Base-by-base conservation (phyloP, 1,140 invertebrate species). In the Drosophila fuyamai region DNA sequence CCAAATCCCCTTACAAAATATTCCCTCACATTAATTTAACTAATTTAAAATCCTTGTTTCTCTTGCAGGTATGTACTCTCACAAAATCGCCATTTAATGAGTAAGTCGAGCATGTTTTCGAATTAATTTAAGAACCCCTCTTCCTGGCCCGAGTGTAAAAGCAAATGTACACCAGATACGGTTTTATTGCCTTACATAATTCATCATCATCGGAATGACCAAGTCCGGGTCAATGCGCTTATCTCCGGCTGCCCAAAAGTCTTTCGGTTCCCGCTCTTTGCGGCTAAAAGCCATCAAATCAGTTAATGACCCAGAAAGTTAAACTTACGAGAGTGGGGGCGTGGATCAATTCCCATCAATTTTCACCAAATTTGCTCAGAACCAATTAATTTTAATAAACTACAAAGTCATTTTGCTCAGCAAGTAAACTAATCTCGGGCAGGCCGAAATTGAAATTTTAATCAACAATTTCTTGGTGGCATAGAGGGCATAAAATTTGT, bases 321-420 rank as follows among this genome's bases (percentile, higher is more conserved):
- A 48, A 81, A 71, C 55, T 50, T 57, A 16, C 50, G 7, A n/a
- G 35, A 43, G 23, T 35, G 61, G 46, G 35, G 48, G 13, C 67
- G 14, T 56, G 41, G 43, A 71, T 71, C 67, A 71, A 71, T 71
- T 71, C 38, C 76, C 70, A 77, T 68, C 55, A 84, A 84, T 85
- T 81, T 80, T 68, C 68, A 36, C 65, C 44, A 71, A 71, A 71
- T 48, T 58, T 71, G 53, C 72, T 73, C 78, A 61, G 65, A 57
- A 61, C 74, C 82, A 85, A 85, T 85, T 85, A 85, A 86, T 85
- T 86, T 78, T 85, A 75, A 85, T 85, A 85, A 85, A 85, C 82
- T 71, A 75, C 82, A 75, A 71, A 81, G 82, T 85, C 81, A 85
- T 71, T 85, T 81, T 74, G 46, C 29, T 50, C 50, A 60, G 58